Evolutionary conservation across 2,797 vertebrate species (phyloP), one percentile per base, ranked within the genome.

Genomic region (Myotis daubentonii): DNA sequence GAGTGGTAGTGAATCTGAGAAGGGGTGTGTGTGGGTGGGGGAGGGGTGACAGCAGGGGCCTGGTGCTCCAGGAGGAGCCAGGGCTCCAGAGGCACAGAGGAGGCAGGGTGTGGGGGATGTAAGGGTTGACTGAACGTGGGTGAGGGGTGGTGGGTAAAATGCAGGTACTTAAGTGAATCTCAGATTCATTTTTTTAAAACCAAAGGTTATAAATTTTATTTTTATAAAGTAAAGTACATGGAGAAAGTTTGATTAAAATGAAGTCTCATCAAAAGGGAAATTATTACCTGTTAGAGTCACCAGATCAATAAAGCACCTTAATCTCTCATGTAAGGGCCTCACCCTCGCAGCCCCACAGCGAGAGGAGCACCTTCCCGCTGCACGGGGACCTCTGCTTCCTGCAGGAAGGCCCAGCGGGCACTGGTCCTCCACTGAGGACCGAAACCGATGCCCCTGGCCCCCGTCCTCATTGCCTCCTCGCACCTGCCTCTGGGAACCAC

Each of bases 191-290:
- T 79, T 71, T 62, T 72, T 79, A 49, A 72, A 72, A 44, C n/a
- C n/a, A 75, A 75, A 82, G 8, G 1, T 68, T 81, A 80, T 79
- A 57, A 72, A 51, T 28, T 33, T 30, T 84, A 44, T 78, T 91
- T 88, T 88, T 70, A 28, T 76, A 72, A 90, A 82, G 8, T 76
- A 72, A 90, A 82, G 8, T 11, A 60, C 23, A 92, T 68, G 4
- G 5, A 79, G 80, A 70, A 91, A 91, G 12, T 93, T 30, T 91
- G 22, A 76, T 68, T 22, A 44, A 81, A 82, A 89, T 79, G 57
- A 28, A 79, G 22, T 95, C 22, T 85, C 28, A 74, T 79, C 8
- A 41, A 70, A 92, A 92, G 20, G 1, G 8, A 74, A 72, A 70
- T 70, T 75, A 78, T 68, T 87, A 70, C 8, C 44, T 84, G 5